phyloP scores from a whole-genome alignment of 2,888 invertebrate species.

The Agrochola litura region DNA sequence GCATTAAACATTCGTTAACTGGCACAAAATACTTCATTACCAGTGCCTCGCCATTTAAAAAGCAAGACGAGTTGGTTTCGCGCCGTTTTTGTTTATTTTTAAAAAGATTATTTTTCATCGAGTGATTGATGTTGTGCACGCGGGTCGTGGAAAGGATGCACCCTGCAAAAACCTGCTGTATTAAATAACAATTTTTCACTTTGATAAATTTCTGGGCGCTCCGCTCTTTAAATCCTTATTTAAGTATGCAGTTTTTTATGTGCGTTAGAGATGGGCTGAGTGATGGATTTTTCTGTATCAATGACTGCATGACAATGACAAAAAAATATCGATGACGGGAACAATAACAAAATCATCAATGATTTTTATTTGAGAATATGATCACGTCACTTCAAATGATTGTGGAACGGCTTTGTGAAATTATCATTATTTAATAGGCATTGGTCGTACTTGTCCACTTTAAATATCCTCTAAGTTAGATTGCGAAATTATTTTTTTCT shows the following conservation, averaged over 20 bases:
- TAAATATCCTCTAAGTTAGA: no score
- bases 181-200: slow-evolving; percentile 85
- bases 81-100: slow-evolving; percentile 77
- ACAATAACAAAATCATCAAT: no score
- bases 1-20: slow-evolving; percentile 67
- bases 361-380: no score
- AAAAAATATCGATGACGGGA: no score
- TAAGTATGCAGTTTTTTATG: slow-evolving; percentile 44
- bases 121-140: slow-evolving; percentile 78
- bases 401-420: no score
- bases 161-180: slow-evolving; percentile 77
- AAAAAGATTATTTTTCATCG: slow-evolving; percentile 73
- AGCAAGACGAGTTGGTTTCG: slow-evolving; percentile 69
- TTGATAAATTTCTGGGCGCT: slow-evolving; percentile 74
- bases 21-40: slow-evolving; percentile 75
- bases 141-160: slow-evolving; percentile 72
- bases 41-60: slow-evolving; percentile 69
- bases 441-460: no score
- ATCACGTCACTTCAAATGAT: no score
- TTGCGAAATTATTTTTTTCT: no score
- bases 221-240: slow-evolving; percentile 66
- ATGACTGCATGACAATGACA: no score
- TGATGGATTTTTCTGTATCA: no score
- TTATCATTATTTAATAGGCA: no score
- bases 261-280: no score